phyloP scores from a whole-genome alignment of 2,113 vertebrate genomes.

The Alexandromys fortis region DNA sequence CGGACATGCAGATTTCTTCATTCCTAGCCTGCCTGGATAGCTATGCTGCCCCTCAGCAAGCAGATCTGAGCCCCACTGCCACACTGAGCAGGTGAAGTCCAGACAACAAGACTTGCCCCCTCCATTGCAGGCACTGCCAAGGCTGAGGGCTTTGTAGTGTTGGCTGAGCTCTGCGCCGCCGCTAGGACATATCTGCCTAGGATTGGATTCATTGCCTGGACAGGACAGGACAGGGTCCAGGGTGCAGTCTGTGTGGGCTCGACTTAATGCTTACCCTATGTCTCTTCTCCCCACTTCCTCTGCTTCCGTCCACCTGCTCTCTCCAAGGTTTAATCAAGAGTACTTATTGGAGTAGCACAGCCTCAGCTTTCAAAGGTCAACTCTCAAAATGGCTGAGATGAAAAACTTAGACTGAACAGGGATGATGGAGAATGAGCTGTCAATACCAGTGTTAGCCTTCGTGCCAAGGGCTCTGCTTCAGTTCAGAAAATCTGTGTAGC shows the following conservation, averaged over 20 bases:
- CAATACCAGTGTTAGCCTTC: slow-evolving; percentile 6
- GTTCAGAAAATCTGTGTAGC: slow-evolving; percentile 34
- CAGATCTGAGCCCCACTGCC: neutral
- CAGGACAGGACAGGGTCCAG: slow-evolving; percentile 22
- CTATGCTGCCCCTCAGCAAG: neutral
- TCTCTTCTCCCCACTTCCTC: neutral
- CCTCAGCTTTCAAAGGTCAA: slow-evolving; percentile 25
- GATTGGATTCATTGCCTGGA: slow-evolving; percentile 55
- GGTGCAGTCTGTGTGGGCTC: slow-evolving; percentile 60
- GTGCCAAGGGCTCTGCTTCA: slow-evolving; percentile 36
- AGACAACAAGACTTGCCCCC: neutral
- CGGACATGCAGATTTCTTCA: slow-evolving; percentile 9
- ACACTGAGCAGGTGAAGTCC: neutral
- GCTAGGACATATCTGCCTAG: neutral
- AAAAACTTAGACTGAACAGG: slow-evolving; percentile 28
- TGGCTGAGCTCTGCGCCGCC: slow-evolving; percentile 35
- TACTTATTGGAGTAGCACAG: neutral
- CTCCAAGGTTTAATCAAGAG: slow-evolving; percentile 52
- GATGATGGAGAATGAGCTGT: slow-evolving; percentile 44
- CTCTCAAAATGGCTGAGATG: slow-evolving; percentile 4
- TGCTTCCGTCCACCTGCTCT: slow-evolving; percentile 52
- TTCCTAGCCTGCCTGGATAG: neutral
- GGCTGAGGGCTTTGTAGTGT: neutral
- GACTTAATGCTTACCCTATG: slow-evolving; percentile 7
- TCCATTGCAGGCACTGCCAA: slow-evolving; percentile 24